phyloP scores from a whole-genome alignment of 2,797 vertebrate genomes.

The Acestrorhynchus altus region DNA sequence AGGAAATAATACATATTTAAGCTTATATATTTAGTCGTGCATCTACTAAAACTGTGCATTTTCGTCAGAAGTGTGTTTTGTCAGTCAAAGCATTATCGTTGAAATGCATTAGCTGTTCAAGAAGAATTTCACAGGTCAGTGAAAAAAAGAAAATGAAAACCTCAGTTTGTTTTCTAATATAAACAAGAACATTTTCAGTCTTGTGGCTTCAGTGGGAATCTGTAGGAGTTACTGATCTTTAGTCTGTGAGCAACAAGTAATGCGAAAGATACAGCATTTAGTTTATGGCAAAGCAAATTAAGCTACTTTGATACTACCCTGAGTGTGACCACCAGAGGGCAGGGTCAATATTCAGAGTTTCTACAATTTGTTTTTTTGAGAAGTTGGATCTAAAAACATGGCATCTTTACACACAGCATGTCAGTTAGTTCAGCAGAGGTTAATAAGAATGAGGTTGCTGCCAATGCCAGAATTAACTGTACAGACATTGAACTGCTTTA shows the following conservation, averaged over 20 bases:
- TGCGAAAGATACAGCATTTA: not conserved
- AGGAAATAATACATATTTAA: not conserved
- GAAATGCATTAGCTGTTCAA: not conserved
- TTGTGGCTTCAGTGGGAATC: not conserved
- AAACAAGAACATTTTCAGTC: not conserved
- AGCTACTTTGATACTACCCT: not conserved
- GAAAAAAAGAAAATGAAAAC: not conserved
- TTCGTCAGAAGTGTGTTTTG: not conserved
- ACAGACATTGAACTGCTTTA: not conserved
- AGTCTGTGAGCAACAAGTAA: not conserved
- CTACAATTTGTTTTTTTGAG: not conserved
- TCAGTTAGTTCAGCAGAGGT: constrained; percentile 8
- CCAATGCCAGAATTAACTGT: not conserved
- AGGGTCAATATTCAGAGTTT: constrained; percentile 33
- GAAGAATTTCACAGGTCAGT: not conserved
- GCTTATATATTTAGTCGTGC: not conserved
- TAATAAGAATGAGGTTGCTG: not conserved
- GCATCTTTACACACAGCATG: constrained; percentile 20
- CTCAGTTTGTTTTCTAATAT: not conserved
- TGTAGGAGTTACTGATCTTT: not conserved
- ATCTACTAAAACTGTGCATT: not conserved
- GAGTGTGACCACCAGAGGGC: constrained; percentile 46
- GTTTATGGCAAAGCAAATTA: not conserved
- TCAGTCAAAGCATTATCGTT: not conserved
- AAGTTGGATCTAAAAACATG: not conserved